Evolutionary conservation across 2,797 vertebrate genomes (phyloP).

Genomic region (Enteromius fasciolatus): DNA sequence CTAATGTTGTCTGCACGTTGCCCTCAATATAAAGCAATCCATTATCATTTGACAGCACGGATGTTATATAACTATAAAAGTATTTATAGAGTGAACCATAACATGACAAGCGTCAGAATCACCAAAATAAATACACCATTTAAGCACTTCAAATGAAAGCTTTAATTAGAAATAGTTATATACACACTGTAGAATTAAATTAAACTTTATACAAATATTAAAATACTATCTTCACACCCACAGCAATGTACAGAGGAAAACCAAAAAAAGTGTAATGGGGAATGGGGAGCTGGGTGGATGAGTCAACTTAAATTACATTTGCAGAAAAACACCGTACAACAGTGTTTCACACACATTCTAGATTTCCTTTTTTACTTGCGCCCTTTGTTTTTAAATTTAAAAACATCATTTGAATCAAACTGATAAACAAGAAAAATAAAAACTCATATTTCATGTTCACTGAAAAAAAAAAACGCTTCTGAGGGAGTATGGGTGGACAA

Average conservation of each 20-base stretch:
- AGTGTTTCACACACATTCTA: slow-evolving; percentile 69
- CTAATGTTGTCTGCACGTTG: background rate
- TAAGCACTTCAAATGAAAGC: slow-evolving; percentile 85
- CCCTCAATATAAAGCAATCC: background rate
- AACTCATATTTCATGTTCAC: slow-evolving; percentile 67
- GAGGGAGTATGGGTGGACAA: slow-evolving; percentile 64
- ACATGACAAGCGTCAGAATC: background rate
- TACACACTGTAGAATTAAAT: slow-evolving; percentile 99
- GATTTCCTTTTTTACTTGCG: slow-evolving; percentile 50
- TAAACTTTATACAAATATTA: slow-evolving; percentile 99
- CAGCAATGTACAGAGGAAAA: slow-evolving; percentile 85
- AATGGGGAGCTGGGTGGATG: slow-evolving; percentile 61
- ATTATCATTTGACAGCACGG: background rate
- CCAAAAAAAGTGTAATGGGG: slow-evolving; percentile 67
- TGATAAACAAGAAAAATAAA: slow-evolving; percentile 66
- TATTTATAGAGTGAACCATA: background rate
- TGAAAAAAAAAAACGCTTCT: slow-evolving; percentile 55
- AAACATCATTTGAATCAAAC: slow-evolving; percentile 54
- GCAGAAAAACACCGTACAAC: slow-evolving; percentile 76
- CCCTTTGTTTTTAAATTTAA: slow-evolving; percentile 2
- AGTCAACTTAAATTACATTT: slow-evolving; percentile 53
- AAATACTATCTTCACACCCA: slow-evolving; percentile 99
- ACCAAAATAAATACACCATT: slow-evolving; percentile 59
- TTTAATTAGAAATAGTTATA: slow-evolving; percentile 97
- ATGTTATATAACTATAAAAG: background rate